phyloP scores from a whole-genome alignment of 2,888 invertebrate species.

The Formica aserva region DNA sequence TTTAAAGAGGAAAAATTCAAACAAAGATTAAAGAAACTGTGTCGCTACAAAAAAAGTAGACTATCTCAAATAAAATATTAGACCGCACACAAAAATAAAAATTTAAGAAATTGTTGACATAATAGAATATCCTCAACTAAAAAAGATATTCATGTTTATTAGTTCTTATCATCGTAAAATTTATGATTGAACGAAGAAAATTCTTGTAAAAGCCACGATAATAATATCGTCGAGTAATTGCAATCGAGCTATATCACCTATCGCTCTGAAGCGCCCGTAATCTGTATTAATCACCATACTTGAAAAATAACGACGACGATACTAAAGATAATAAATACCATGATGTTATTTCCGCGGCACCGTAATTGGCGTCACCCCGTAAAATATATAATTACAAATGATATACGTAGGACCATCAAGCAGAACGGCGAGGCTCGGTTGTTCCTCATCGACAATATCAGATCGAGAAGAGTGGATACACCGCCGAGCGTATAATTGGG shows the following conservation, averaged over 20 bases:
- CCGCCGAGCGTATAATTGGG: conserved; percentile 64
- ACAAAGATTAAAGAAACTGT: background rate
- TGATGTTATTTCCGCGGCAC: conserved; percentile 48
- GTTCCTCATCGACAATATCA: conserved; percentile 44
- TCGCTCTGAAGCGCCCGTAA: conserved; percentile 16
- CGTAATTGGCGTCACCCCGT: conserved; percentile 53
- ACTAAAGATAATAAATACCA: conserved; percentile 52
- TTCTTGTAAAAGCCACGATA: background rate
- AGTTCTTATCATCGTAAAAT: conserved; percentile 2
- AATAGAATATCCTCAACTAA: background rate
- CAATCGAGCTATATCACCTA: conserved; percentile 24
- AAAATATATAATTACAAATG: conserved; percentile 49
- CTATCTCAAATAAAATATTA: background rate
- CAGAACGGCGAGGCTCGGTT: conserved; percentile 14
- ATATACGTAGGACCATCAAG: conserved; percentile 32
- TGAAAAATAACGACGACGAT: conserved; percentile 46
- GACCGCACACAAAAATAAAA: background rate
- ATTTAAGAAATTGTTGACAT: conserved; percentile 1
- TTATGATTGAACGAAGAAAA: conserved; percentile 36
- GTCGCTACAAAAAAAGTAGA: background rate
- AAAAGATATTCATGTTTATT: background rate
- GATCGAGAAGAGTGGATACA: conserved; percentile 57
- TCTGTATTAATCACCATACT: conserved; percentile 47
- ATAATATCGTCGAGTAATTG: conserved; percentile 51
- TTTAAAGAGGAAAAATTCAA: conserved; percentile 35